A percentile compares a stretch with the other conserved stretches of the same genome.
Evolutionary conservation across 1,140 invertebrate species (phyloP).

Genomic region (Charaxes varanes): DNA sequence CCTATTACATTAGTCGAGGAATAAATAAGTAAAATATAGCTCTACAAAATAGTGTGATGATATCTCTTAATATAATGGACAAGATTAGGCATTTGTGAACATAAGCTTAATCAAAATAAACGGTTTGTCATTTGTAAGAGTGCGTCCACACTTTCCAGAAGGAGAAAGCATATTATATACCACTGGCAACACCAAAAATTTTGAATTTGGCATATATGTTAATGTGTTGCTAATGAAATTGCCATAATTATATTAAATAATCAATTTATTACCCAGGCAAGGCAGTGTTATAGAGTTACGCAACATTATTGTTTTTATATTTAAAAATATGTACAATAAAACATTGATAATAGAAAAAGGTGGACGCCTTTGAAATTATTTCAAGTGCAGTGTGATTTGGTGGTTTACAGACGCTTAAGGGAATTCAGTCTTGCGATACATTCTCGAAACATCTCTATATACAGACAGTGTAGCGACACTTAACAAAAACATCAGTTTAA

Average conservation of each 20-base stretch:
- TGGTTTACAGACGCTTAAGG: conserved; percentile 19
- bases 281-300: no score
- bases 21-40: conserved; percentile 64
- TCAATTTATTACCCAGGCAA: no score
- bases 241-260: no score
- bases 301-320: no score
- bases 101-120: conserved; percentile 5
- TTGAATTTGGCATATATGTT: no score
- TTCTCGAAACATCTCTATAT: conserved; percentile 52
- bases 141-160: no score
- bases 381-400: not conserved
- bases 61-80: conserved; percentile 59
- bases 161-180: no score
- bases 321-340: no score
- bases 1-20: conserved; percentile 44
- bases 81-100: conserved; percentile 66
- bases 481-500: conserved; percentile 44
- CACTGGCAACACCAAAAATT: no score
- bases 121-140: not conserved
- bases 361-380: no score
- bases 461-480: conserved; percentile 50
- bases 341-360: no score
- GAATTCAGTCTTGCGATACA: conserved; percentile 59
- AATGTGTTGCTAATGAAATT: no score
- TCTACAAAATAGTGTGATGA: conserved; percentile 64